Evolutionary conservation across 2,888 invertebrate genomes (phyloP).

Genomic region (Eremobia ochroleuca): DNA sequence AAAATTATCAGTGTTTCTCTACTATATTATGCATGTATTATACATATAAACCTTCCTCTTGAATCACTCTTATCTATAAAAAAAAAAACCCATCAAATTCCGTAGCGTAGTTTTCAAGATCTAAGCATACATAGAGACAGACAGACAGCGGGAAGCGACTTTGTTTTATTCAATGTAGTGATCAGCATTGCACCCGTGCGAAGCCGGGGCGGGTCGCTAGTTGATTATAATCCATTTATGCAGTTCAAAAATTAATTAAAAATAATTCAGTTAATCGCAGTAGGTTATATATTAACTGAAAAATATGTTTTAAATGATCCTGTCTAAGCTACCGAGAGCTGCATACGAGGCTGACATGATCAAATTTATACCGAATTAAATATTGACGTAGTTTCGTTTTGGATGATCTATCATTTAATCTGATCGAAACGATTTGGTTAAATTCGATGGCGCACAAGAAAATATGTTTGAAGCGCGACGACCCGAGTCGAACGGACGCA

Average conservation of each 20-base stretch:
- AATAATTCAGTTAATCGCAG: background rate
- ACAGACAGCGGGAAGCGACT: no score
- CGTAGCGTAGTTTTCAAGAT: no score
- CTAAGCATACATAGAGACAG: no score
- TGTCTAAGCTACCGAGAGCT: background rate
- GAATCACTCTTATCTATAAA: no score
- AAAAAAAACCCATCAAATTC: no score
- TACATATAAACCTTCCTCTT: no score
- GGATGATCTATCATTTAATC: background rate
- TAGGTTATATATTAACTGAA: background rate
- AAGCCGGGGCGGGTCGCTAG: no score
- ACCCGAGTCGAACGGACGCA: conserved; percentile 59
- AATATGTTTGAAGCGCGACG: conserved; percentile 45
- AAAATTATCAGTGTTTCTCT: no score
- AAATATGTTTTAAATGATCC: background rate
- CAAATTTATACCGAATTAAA: background rate
- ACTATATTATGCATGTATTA: no score
- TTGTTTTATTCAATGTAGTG: no score
- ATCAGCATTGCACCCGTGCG: no score
- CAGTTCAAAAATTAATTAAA: background rate
- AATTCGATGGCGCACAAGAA: conserved; percentile 13
- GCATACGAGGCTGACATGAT: background rate
- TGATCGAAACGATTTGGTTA: background rate
- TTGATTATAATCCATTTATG: background rate
- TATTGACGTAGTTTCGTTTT: background rate